Percentiles rank a stretch among this genome's conserved stretches.
phyloP scores from a whole-genome alignment of 2,888 invertebrate genomes.

The Synanthedon tipuliformis region DNA sequence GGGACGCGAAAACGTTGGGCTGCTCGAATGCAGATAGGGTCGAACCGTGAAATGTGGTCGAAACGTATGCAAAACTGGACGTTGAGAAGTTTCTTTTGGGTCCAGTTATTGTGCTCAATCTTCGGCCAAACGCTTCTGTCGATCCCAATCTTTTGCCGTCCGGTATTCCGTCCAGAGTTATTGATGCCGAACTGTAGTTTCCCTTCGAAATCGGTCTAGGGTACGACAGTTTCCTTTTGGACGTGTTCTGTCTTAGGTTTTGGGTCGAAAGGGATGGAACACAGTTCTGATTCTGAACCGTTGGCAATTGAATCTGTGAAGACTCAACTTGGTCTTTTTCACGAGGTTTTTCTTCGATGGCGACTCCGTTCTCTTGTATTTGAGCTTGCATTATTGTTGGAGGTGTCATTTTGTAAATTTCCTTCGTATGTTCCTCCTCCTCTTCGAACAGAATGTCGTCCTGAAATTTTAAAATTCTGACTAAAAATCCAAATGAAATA shows the following conservation, averaged over 20 bases:
- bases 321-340: neutral
- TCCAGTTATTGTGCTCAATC: constrained; percentile 35
- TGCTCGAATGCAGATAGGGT: constrained; percentile 81
- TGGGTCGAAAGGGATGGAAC: constrained; percentile 13
- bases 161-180: constrained; percentile 71
- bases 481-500: too few species aligned
- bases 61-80: constrained; percentile 85
- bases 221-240: constrained; percentile 49
- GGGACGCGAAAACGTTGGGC: constrained; percentile 82
- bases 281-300: constrained; percentile 20
- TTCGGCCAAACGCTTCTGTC: constrained; percentile 42
- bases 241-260: constrained; percentile 35
- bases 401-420: constrained; percentile 24
- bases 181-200: constrained; percentile 71
- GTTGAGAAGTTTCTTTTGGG: constrained; percentile 79
- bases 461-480: constrained; percentile 27
- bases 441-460: constrained; percentile 57
- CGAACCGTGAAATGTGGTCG: constrained; percentile 87
- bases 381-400: constrained; percentile 7
- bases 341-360: neutral
- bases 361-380: constrained; percentile 20
- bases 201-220: constrained; percentile 40
- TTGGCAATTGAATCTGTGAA: constrained; percentile 19
- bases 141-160: constrained; percentile 63
- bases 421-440: constrained; percentile 48